These are phyloP conservation scores for Drosophila tani DNA, from an alignment of 1,140 invertebrate genomes.

Conservation along the genomic window DNA sequence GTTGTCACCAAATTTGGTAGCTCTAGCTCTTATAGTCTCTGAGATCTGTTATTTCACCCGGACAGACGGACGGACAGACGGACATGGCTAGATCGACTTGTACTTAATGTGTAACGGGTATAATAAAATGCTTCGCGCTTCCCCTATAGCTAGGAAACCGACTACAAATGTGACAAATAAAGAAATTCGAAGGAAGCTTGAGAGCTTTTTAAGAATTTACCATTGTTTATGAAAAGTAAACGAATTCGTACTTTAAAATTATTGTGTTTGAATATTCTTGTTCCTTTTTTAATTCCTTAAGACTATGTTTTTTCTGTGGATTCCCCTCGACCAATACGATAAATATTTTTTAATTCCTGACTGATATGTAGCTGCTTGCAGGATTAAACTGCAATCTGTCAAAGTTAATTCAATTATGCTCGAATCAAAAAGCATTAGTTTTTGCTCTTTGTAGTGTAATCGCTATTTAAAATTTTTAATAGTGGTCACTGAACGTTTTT, in stretches of 20 bases:
- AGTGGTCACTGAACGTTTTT: conserved; percentile 13
- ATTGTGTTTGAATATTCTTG: not conserved
- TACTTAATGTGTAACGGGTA: too few relatives aligned
- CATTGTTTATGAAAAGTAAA: too few relatives aligned
- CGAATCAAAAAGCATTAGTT: conserved; percentile 1
- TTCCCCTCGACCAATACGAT: not conserved
- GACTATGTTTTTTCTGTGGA: too few relatives aligned
- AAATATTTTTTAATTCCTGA: not conserved
- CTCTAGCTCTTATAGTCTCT: too few relatives aligned
- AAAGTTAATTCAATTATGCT: conserved; percentile 27
- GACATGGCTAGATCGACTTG: too few relatives aligned
- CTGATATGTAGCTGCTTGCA: not conserved
- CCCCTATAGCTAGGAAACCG: not conserved
- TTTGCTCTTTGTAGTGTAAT: conserved; percentile 1
- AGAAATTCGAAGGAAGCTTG: not conserved
- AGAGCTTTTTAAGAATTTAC: not conserved
- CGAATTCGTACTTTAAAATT: not conserved
- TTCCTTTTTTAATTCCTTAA: not conserved
- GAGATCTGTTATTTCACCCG: too few relatives aligned
- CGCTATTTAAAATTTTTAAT: conserved; percentile 36
- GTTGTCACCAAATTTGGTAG: too few relatives aligned
- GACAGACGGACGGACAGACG: too few relatives aligned
- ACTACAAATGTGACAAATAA: not conserved
- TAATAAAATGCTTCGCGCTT: not conserved
- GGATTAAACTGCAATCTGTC: conserved; percentile 16